These are phyloP conservation scores for Brachymystax lenok DNA, from an alignment of 2,797 vertebrate genomes.

Conservation along the genomic window DNA sequence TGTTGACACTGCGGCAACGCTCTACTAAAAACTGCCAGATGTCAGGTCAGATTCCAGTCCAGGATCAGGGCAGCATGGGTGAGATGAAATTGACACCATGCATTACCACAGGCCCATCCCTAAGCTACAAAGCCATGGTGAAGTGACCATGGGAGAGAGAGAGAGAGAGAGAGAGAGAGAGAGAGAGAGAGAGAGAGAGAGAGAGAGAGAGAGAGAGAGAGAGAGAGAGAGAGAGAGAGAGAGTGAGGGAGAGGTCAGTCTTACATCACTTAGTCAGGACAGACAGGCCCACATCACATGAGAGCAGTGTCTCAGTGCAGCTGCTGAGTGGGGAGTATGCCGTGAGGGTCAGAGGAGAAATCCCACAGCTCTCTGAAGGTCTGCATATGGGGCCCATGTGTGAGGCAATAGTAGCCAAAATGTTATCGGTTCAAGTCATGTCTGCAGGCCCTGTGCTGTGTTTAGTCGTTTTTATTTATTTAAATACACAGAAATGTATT, in stretches of 20 bases:
- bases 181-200: neutral
- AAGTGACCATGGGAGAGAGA: neutral
- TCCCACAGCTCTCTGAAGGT: neutral
- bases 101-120: slow-evolving; percentile 2
- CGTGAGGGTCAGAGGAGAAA: neutral
- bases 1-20: neutral
- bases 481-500: too few relatives aligned
- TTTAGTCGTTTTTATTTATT: neutral
- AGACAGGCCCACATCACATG: neutral
- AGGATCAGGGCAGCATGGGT: neutral
- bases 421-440: neutral
- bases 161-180: neutral
- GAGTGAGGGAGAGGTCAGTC: neutral
- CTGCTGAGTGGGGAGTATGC: neutral
- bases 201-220: slow-evolving; percentile 16
- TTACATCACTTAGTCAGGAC: neutral
- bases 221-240: neutral
- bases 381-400: neutral
- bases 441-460: neutral
- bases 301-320: neutral
- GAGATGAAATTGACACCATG: neutral
- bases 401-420: neutral
- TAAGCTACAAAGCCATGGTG: neutral
- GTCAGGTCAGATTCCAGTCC: neutral
- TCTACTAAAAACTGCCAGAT: neutral